Percentiles rank a stretch among this genome's conserved stretches.
Evolutionary conservation across 2,113 vertebrate species (phyloP).

Genomic region (Podocnemis expansa): DNA sequence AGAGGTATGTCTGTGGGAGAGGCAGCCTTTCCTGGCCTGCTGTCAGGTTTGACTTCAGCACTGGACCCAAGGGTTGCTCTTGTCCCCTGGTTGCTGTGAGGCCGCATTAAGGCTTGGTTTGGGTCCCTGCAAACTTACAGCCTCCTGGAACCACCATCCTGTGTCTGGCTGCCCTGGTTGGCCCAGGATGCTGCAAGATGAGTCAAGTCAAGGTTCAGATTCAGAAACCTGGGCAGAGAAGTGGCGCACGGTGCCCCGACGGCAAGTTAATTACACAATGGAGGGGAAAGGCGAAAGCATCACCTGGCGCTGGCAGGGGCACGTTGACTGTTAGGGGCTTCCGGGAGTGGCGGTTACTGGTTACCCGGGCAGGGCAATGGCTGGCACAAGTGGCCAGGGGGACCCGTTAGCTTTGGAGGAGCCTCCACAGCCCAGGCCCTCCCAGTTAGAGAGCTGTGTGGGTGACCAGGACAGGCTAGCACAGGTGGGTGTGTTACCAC

Average conservation of each 20-base stretch:
- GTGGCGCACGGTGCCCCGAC: too few species aligned
- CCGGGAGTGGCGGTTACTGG: neutral
- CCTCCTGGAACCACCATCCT: too few species aligned
- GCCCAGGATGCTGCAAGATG: too few species aligned
- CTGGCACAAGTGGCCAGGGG: fast-evolving
- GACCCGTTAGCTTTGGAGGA: neutral
- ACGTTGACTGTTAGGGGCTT: fast-evolving
- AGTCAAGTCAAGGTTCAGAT: neutral
- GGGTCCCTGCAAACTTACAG: too few species aligned
- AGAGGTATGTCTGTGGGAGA: fast-evolving
- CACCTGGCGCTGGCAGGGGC: fast-evolving
- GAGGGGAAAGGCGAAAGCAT: too few species aligned
- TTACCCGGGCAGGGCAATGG: neutral
- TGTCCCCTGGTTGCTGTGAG: too few species aligned
- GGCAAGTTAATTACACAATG: too few species aligned
- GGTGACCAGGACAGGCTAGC: neutral
- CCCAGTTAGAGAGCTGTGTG: fast-evolving
- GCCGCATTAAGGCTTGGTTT: too few species aligned
- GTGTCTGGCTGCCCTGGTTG: too few species aligned
- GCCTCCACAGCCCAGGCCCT: fast-evolving
- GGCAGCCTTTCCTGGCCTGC: too few species aligned
- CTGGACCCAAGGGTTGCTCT: neutral
- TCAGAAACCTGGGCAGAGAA: too few species aligned
- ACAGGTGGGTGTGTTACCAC: neutral
- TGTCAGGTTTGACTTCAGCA: neutral